Percentiles rank a stretch among this genome's conserved stretches.
Conservation (phyloP, 2,113 vertebrate species). For the Strigops habroptila region DNA sequence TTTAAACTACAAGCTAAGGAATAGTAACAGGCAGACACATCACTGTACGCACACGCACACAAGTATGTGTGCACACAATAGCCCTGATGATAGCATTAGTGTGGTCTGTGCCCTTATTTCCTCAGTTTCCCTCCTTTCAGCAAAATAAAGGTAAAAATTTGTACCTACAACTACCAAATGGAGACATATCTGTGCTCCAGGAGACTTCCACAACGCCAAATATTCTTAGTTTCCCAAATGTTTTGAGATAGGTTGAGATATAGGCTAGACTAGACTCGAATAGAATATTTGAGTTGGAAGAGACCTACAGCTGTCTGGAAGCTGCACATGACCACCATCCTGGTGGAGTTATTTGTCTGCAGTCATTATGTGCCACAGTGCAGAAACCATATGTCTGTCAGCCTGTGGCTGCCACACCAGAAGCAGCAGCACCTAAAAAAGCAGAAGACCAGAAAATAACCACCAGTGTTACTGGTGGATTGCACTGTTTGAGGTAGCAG, state of each 20-base stretch:
- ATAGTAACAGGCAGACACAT: not conserved
- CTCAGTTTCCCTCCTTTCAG: not conserved
- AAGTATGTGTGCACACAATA: not conserved
- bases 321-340: accelerated
- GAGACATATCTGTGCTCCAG: not conserved
- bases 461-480: not conserved
- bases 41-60: accelerated
- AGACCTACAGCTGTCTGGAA: not conserved
- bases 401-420: not conserved
- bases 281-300: not conserved
- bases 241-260: not conserved
- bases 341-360: not conserved
- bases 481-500: not conserved
- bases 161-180: not conserved
- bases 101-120: not conserved
- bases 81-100: not conserved
- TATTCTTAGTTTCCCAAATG: not conserved
- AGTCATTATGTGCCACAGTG: not conserved
- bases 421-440: not conserved
- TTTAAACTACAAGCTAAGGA: not conserved
- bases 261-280: not conserved
- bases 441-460: not conserved
- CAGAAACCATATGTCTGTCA: not conserved
- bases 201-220: not conserved
- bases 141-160: not conserved